Base-by-base conservation (phyloP, 2,113 vertebrate species). In the Struthio camelus region DNA sequence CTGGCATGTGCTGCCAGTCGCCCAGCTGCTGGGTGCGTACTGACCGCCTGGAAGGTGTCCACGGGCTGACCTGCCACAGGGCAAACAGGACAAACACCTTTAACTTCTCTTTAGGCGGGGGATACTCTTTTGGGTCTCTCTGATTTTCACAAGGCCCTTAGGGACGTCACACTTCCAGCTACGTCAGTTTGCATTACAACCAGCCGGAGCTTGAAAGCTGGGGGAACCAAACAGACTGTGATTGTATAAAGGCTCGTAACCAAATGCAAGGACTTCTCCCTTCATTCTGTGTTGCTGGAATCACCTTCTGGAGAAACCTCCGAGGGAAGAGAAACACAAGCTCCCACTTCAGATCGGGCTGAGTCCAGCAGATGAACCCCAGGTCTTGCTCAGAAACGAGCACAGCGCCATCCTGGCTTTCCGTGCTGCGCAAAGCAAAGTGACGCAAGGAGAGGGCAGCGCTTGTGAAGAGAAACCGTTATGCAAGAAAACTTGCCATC, bases 321-420 rank as follows among this genome's bases (percentile, higher is more conserved):
- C 48, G n/a, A 48, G 72, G 40, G 30, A 76, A 76, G 25, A 77
- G 36, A 75, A 46, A 64, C 50, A 71, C 15, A 38, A 70, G 73
- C 23, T 94, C 50, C 38, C 32, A 9, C 61, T 85, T 30, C 62
- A 64, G 0, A 4, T 36, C 38, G 40, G 58, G 66, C n/a, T 8
- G 0, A 83, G 50, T 28, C 25, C 58, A 42, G 82, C 8, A 23
- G 46, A 62, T 4, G 79, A 78, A 64, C 42, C 12, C 58, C 65
- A 67, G 53, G 25, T 14, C 56, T 38, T 34, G 51, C 84, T 81
- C 59, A 81, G 77, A 65, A 90, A 80, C 5, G 14, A 82, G 53
- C 1, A 4, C 2, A 0, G 58, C 3, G 2, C 51, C 54, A 30
- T 28, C 0, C 1, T 6, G 67, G 56, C 61, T 79, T 50, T 34